phyloP scores from a whole-genome alignment of 35 echinoderm and acorn worm species.

The Hemicentrotus pulcherrimus region DNA sequence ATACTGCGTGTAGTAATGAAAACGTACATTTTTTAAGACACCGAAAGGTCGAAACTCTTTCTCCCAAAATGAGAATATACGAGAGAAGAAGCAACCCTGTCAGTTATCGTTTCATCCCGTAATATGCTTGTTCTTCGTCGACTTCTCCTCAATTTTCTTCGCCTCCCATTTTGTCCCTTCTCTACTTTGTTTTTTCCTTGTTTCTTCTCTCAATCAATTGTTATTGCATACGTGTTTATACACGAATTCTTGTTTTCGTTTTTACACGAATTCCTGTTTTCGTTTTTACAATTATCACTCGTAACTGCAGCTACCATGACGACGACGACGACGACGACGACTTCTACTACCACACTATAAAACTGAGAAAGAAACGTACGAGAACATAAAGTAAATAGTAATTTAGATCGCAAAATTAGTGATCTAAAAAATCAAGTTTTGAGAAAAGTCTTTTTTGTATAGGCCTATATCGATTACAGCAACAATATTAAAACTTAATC shows the following conservation, averaged over 20 bases:
- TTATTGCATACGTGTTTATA: too few relatives aligned
- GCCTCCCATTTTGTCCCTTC: background rate
- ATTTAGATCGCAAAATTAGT: too few relatives aligned
- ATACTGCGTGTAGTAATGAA: background rate
- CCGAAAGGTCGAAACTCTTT: conserved; percentile 9
- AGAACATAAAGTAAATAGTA: too few relatives aligned
- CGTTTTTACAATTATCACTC: background rate
- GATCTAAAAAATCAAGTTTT: too few relatives aligned
- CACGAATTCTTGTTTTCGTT: background rate
- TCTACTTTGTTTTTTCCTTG: background rate
- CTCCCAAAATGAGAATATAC: background rate
- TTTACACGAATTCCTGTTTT: background rate
- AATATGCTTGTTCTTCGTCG: background rate
- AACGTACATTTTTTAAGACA: conserved; percentile 19
- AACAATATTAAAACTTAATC: too few relatives aligned
- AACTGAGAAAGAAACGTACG: too few relatives aligned
- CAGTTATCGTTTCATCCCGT: background rate
- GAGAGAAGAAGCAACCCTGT: background rate
- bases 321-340: too few relatives aligned
- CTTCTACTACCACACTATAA: too few relatives aligned
- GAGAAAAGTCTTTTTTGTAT: too few relatives aligned
- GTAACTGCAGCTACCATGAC: too few relatives aligned
- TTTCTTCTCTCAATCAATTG: too few relatives aligned
- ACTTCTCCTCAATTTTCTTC: background rate
- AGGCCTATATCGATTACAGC: too few relatives aligned